Conservation (phyloP, 2,113 vertebrate genomes). For the Pterocles gutturalis region DNA sequence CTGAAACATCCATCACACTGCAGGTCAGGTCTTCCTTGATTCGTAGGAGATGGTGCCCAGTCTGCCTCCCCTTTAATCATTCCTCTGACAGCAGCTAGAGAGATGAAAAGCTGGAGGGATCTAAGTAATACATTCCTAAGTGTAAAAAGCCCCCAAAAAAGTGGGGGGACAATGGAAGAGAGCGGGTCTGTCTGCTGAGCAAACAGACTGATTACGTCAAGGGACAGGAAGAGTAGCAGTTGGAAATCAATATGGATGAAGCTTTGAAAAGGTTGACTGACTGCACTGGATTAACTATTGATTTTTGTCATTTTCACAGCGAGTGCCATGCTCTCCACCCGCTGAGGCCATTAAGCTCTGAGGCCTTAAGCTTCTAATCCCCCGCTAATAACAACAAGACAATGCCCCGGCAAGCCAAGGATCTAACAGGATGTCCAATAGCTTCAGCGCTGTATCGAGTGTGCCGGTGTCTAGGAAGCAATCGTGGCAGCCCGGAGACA, state of each 20-base stretch:
- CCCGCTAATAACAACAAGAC: constrained; percentile 64
- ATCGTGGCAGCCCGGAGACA: accelerated
- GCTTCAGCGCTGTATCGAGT: not conserved
- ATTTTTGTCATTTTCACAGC: constrained; percentile 80
- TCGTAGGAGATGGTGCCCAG: constrained; percentile 1
- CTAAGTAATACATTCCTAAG: constrained; percentile 65
- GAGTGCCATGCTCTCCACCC: constrained; percentile 66
- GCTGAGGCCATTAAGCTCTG: constrained; percentile 63
- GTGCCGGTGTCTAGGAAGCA: not conserved
- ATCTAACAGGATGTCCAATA: constrained; percentile 22
- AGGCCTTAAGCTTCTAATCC: constrained; percentile 74
- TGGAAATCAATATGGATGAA: constrained; percentile 80
- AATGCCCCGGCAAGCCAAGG: constrained; percentile 4
- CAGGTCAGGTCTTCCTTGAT: constrained; percentile 32
- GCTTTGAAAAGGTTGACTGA: constrained; percentile 82
- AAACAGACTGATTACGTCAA: constrained; percentile 76
- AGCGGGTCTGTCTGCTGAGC: constrained; percentile 50
- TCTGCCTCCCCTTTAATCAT: constrained; percentile 44
- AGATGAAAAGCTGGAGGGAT: constrained; percentile 48
- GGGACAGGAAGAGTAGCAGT: constrained; percentile 72
- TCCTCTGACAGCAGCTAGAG: not conserved
- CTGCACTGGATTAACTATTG: constrained; percentile 82
- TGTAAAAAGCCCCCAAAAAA: constrained; percentile 2
- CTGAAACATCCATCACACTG: constrained; percentile 24
- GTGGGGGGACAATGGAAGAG: not conserved